Evolutionary conservation across 2,113 vertebrate genomes (phyloP), one percentile per base, ranked within the genome.

Genomic region (Rhegmatorhina hoffmannsi): DNA sequence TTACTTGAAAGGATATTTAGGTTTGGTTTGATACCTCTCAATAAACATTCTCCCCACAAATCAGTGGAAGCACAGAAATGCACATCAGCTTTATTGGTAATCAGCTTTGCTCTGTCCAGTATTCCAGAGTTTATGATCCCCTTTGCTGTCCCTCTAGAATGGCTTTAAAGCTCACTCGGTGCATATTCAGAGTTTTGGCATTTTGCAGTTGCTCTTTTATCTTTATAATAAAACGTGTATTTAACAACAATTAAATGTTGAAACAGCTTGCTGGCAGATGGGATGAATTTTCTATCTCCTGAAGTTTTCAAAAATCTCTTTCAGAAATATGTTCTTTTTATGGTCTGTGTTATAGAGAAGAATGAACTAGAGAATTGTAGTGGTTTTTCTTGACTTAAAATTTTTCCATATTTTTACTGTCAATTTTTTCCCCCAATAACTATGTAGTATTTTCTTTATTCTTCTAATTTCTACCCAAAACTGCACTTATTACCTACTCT

Each of bases 251-350:
- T 91, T 95, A 95, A 78, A 90, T 81, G 73, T 40, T 84, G 84
- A 92, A 95, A 60, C 89, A 95, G 80, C 84, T 94, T 97, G 89
- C 76, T 93, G 89, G 70, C 94, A 95, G 89, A 92, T 89, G 89
- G 86, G 60, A 21, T 67, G 56, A 80, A 56, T 92, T 91, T 92
- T 87, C 73, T 84, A 13, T 90, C 59, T 94, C 79, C 83, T 91
- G 86, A 96, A 96, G 69, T 87, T 94, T 95, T 94, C 56, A 53
- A n/a, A 92, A 92, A 49, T 74, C 58, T 81, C 59, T 90, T 92
- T 92, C 34, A 87, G 87, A 96, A 92, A 52, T 75, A 62, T 75
- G 52, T 85, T 84, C 47, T 31, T 86, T 86, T 94, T 78, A 63
- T 68, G 43, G 33, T 93, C 75, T 84, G 26, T 77, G 25, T 63